Base-by-base conservation (phyloP, 1,140 invertebrate species). In the Cardiocondyla obscurior region DNA sequence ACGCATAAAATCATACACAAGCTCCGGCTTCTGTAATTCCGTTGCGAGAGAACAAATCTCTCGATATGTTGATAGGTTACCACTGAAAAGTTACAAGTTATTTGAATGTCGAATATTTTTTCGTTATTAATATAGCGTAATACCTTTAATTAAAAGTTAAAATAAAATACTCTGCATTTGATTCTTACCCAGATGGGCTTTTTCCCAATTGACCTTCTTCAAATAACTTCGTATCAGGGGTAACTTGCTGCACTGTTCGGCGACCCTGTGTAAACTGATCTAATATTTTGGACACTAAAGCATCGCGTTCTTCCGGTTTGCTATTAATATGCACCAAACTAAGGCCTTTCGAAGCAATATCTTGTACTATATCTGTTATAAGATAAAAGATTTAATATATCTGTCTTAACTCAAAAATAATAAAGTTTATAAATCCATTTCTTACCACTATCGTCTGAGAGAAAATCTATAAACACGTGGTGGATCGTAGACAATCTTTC, bases 1-100 rank as follows among this genome's bases (percentile, higher is more conserved):
- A 92, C 98, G 97, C 96, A 99, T 97, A 91, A 99, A 99, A 93
- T 98, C 97, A 93, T 99, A 99, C 81, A 99, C 96, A 55, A 99
- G 95, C 93, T 99, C 98, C 0, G 98, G 98, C 91, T 99, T 97
- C 91, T 99, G 98, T 42, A 99, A 94, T 94, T 99, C 98, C 5
- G 97, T 98, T 1, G 98, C 98, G 14, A 99, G 94, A 0, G 98
- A 97, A 94, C 98, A 99, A 3, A 99, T 95, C 94, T 99, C 98
- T 92, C 97, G 98, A 91, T 99, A 99, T 0, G 98, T 99, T 7
- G 97, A 97, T 39, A 98, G 94, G 87, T 96, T 97, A 19, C 97
- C 97, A 0, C 97, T 97, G 89, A 82, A 93, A 87, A 88, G 64
- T 60, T 51, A 3, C 8, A 77, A 64, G 39, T 79, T n/a, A 36